Conservation (phyloP, 2,113 vertebrate genomes). For the Pachypanchax playfairii region DNA sequence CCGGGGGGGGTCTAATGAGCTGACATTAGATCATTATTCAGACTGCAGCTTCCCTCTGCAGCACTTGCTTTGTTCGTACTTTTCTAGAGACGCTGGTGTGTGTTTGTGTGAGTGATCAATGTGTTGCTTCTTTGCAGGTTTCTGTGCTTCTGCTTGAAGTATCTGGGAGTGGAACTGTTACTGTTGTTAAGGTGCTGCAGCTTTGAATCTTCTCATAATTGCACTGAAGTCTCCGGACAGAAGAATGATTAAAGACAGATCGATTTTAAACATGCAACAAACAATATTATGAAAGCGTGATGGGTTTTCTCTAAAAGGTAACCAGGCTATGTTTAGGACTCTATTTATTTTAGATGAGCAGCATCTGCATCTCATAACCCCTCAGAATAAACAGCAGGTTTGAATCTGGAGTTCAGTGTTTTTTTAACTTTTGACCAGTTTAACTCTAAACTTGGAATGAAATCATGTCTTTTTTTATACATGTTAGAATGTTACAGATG, state of each 20-base stretch:
- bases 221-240: not conserved
- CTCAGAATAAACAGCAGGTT: no score
- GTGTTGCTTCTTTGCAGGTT: not conserved
- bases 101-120: not conserved
- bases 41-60: conserved; percentile 20
- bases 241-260: conserved; percentile 20
- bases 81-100: conserved; percentile 23
- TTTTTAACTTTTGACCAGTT: no score
- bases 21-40: conserved; percentile 55
- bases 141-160: conserved; percentile 10
- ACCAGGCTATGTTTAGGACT: no score
- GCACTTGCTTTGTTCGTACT: conserved; percentile 20
- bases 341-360: no score
- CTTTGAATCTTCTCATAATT: not conserved
- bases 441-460: no score
- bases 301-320: no score
- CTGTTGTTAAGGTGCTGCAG: not conserved
- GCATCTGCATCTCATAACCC: no score
- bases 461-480: no score
- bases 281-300: no score
- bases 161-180: not conserved
- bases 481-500: no score
- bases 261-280: no score
- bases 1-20: conserved; percentile 51
- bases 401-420: no score